Evolutionary conservation across 2,113 vertebrate species (phyloP), one percentile per base, ranked within the genome.

Genomic region (Odocoileus hemionus): DNA sequence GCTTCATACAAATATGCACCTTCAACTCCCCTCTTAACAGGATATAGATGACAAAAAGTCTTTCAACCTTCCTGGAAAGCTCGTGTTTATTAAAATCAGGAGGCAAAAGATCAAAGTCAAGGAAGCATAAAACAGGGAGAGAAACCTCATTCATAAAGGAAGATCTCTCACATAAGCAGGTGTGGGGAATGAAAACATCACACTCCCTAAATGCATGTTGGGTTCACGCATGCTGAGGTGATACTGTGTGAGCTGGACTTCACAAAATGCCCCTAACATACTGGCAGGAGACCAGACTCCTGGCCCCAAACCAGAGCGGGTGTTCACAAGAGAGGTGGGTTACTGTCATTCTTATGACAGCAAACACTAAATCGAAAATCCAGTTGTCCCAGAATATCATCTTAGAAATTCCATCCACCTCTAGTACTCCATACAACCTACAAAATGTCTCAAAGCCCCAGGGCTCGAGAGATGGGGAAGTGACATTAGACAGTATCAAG

Each of bases 101-200:
- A 90, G 61, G 80, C 57, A 76, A 93, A 86, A 92, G 83, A 94
- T 90, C 54, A 70, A 92, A 96, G 61, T 50, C 70, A 96, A 96
- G 74, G 19, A 96, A 93, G 54, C 84, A 0, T 64, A 58, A 93
- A 90, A 83, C 25, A 55, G 60, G 54, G 76, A 94, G 89, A 80
- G 26, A 45, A 70, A 78, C 60, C 17, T 79, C 84, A 87, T 84
- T 92, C 89, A 93, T 64, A 89, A 95, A 95, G 74, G 64, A 95
- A 92, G 26, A 11, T 74, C 86, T 67, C 36, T 95, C 86, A 58
- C n/a, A 47, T 26, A 21, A 95, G 87, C 60, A 89, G 58, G 64
- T 95, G 47, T 82, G 80, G 61, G 61, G 30, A 91, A 91, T 0
- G 1, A 26, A 80, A 93, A 85, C 15, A 1, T 80, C 60, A 61